Evolutionary conservation across 2,797 vertebrate species (phyloP), one percentile per base, ranked within the genome.

Genomic region (Macropus fuliginosus): DNA sequence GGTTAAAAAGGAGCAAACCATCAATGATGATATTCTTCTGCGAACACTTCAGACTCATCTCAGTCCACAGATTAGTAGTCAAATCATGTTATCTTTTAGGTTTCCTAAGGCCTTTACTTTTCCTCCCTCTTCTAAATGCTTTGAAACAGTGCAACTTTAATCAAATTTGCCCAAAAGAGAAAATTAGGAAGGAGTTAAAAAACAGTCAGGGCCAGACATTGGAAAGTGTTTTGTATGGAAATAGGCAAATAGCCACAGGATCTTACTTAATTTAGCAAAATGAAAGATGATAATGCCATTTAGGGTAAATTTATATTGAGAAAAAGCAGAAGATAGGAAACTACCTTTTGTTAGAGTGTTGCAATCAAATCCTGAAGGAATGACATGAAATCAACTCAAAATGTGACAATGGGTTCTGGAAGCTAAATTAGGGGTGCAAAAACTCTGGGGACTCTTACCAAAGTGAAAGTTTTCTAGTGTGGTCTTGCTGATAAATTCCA

Each of bases 1-100:
- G 55, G 89, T 31, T 96, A 96, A 95, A 74, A 92, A 56, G n/a
- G 34, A 81, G 28, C 54, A 87, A 96, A 90, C 13, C 95, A 95
- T 81, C 95, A 50, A 56, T 95, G 95, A 91, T 81, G 54, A 52
- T 94, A 92, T 50, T 90, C 74, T 91, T 96, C 21, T 87, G 40
- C 92, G 56, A 93, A 93, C 40, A 52, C 16, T 90, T 93, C 13
- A 95, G 27, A 3, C 28, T 74, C n/a, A 95, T 57, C 92, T 95
- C 87, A 95, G 59, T 40, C 50, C 34, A 54, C 6, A 57, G 18
- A 59, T 96, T 95, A 40, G 31, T 57, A 81, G n/a, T 13, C 28
- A 91, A 92, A 62, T n/a, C 6, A 12, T 95, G 54, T 89, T 92
- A 81, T 92, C 10, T 91, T 87, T 87, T 87, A 87, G 21, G 24